A percentile compares a stretch with the other conserved stretches of the same genome.
Conservation (phyloP, 2,113 vertebrate genomes). For the Cephalopterus ornatus region DNA sequence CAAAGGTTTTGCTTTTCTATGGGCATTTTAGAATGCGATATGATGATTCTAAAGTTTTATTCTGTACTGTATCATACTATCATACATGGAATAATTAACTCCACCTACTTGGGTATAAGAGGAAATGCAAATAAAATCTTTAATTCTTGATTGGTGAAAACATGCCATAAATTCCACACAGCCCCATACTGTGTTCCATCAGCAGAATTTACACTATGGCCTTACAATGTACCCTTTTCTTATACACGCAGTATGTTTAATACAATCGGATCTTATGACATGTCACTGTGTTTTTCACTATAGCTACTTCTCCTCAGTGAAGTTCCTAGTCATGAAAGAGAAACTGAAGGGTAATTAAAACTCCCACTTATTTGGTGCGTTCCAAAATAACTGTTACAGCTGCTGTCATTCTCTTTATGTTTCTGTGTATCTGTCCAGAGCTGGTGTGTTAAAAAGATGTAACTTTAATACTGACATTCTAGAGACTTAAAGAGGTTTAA, state of each 20-base stretch:
- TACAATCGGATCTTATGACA: not conserved
- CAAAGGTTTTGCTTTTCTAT: not conserved
- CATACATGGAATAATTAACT: not conserved
- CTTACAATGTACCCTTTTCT: not conserved
- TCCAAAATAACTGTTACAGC: not conserved
- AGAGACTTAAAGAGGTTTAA: not conserved
- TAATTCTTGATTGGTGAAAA: not conserved
- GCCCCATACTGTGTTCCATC: not conserved
- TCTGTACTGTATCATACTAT: not conserved
- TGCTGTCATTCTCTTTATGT: not conserved
- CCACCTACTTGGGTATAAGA: not conserved
- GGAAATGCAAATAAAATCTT: not conserved
- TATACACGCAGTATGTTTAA: not conserved
- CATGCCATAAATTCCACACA: accelerated
- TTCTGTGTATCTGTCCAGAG: not conserved
- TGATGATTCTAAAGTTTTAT: not conserved
- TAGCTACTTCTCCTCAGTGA: not conserved
- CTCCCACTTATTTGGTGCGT: not conserved
- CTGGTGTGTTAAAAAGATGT: not conserved
- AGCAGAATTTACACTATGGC: not conserved
- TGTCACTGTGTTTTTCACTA: not conserved
- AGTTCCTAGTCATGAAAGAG: not conserved
- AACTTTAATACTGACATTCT: not conserved
- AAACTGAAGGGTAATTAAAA: not conserved
- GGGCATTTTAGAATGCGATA: not conserved